These are phyloP conservation scores for Lithosia quadra DNA, from an alignment of 2,888 invertebrate genomes.

Conservation along the genomic window DNA sequence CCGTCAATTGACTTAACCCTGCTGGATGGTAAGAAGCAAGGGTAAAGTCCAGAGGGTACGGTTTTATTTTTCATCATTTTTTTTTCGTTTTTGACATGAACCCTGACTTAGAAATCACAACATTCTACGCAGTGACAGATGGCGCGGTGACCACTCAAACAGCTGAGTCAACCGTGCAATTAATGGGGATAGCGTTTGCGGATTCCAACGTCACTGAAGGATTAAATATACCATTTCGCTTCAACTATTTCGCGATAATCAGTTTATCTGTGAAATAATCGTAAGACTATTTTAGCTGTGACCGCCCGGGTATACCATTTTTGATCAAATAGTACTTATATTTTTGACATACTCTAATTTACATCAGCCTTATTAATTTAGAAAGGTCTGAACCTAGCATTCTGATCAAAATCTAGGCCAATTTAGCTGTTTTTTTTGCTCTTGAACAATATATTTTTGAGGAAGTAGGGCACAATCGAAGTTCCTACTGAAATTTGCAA, in stretches of 20 bases:
- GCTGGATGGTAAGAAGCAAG: no score
- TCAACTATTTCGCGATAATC: not conserved
- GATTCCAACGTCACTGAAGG: not conserved
- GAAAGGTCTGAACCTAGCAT: no score
- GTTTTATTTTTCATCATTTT: no score
- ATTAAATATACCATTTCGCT: not conserved
- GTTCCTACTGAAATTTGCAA: not conserved
- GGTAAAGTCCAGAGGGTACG: no score
- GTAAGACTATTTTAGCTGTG: not conserved
- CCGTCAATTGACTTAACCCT: no score
- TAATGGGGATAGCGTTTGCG: conserved; percentile 2
- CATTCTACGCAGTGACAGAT: not conserved
- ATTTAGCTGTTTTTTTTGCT: no score
- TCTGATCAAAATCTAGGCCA: no score
- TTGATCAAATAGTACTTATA: no score
- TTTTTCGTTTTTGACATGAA: not conserved
- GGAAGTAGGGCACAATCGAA: not conserved
- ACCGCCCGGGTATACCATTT: not conserved
- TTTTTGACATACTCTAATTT: no score
- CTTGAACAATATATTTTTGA: not conserved
- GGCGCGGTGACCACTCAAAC: not conserved
- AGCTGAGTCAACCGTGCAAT: not conserved
- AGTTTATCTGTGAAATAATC: not conserved
- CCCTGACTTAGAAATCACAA: not conserved
- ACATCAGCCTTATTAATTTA: no score